phyloP scores from a whole-genome alignment of 2,888 invertebrate genomes.

The Phortica magna region DNA sequence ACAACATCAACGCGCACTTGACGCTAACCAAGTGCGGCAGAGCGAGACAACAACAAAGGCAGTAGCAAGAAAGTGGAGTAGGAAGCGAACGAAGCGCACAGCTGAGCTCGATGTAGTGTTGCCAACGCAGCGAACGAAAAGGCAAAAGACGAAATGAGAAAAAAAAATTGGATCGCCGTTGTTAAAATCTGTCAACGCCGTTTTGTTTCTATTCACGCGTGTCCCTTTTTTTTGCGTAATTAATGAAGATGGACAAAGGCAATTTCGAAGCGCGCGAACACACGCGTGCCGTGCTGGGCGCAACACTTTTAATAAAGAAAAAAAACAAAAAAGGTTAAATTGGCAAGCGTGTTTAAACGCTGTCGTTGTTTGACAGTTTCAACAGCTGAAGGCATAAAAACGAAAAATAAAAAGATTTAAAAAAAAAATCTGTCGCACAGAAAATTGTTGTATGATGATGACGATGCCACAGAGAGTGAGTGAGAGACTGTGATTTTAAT shows the following conservation, averaged over 20 bases:
- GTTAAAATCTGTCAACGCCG: conserved; percentile 24
- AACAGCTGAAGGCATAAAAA: background rate
- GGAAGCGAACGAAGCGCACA: too few relatives aligned
- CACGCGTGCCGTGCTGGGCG: conserved; percentile 29
- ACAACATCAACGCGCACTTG: background rate
- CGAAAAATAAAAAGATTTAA: background rate
- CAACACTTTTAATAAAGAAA: conserved; percentile 13
- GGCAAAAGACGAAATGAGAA: background rate
- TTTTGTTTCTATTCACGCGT: background rate
- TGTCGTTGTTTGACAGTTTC: background rate
- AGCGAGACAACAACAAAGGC: background rate
- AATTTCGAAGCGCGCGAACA: conserved; percentile 49
- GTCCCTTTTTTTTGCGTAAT: conserved; percentile 50
- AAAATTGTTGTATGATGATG: background rate
- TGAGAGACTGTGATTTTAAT: background rate
- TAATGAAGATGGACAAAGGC: conserved; percentile 70
- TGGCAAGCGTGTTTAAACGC: background rate
- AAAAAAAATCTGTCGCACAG: background rate
- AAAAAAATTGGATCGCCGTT: background rate
- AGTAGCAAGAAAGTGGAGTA: background rate
- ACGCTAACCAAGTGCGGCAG: background rate
- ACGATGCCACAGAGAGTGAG: background rate
- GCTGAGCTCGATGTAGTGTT: background rate
- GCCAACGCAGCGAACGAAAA: background rate
- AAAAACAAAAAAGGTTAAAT: background rate